A percentile compares a stretch with the other conserved stretches of the same genome.
Conservation (phyloP, 2,113 vertebrate species). For the Pardalotus punctatus region DNA sequence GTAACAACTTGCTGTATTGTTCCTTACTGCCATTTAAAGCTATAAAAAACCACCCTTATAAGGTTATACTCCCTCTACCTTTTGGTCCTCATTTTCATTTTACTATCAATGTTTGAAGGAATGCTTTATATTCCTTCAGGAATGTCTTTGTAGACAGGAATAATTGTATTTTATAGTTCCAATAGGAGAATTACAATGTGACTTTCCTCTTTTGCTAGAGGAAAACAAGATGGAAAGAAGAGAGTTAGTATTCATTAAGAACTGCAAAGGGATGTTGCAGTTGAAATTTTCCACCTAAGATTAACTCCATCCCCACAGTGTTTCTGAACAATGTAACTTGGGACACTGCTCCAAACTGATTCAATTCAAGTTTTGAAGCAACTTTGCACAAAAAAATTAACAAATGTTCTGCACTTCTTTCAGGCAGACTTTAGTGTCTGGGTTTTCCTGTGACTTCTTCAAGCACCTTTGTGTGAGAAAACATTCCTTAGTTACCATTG, state of each 20-base stretch:
- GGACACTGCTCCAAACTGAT: neutral
- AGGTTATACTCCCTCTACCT: neutral
- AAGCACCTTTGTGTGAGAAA: neutral
- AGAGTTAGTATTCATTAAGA: neutral
- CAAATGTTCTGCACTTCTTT: neutral
- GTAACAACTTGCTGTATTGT: neutral
- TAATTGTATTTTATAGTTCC: neutral
- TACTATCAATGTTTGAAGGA: neutral
- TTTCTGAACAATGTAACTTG: neutral
- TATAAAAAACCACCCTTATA: neutral
- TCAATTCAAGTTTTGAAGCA: neutral
- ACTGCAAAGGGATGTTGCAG: neutral
- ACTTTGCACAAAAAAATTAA: neutral
- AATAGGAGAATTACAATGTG: neutral
- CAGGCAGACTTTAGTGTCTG: rapidly evolving
- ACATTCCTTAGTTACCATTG: neutral
- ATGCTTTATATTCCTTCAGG: neutral
- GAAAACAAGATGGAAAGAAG: neutral
- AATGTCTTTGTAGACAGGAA: neutral
- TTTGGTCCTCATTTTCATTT: neutral
- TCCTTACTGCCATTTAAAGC: neutral
- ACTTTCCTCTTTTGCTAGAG: neutral
- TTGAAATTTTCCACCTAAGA: neutral
- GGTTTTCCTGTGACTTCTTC: neutral
- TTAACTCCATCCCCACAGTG: neutral